These are phyloP conservation scores for Aphidius colemani DNA, from an alignment of 2,888 invertebrate species.

Conservation along the genomic window DNA sequence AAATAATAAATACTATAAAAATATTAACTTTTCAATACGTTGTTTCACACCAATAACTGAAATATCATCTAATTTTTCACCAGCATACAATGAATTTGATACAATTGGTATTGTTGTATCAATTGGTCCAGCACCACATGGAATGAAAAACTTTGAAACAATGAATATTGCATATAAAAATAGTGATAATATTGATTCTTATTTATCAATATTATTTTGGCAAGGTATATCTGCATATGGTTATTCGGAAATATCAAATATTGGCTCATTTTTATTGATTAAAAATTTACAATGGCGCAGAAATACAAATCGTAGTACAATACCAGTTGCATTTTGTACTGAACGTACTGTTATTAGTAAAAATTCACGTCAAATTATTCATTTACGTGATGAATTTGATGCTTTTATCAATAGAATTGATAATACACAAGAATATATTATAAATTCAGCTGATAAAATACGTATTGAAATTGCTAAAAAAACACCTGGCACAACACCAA, in stretches of 20 bases:
- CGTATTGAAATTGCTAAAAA: constrained; percentile 46
- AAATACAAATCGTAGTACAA: constrained; percentile 60
- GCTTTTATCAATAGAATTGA: constrained; percentile 57
- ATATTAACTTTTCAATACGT: constrained; percentile 49
- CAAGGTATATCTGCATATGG: constrained; percentile 60
- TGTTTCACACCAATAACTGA: constrained; percentile 62
- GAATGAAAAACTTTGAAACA: constrained; percentile 56
- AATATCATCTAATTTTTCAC: constrained; percentile 56
- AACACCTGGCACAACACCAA: constrained; percentile 31
- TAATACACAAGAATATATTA: constrained; percentile 42
- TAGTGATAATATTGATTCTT: constrained; percentile 33
- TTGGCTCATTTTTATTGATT: constrained; percentile 65
- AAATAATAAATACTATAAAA: constrained; percentile 14
- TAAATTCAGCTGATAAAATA: constrained; percentile 43
- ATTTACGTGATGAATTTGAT: constrained; percentile 61
- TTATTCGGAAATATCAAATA: constrained; percentile 64
- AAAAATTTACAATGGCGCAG: constrained; percentile 69
- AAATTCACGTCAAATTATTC: constrained; percentile 64
- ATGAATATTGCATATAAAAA: constrained; percentile 48
- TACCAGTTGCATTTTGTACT: constrained; percentile 67
- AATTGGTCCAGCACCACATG: constrained; percentile 62
- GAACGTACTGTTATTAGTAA: constrained; percentile 68
- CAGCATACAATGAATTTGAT: constrained; percentile 73
- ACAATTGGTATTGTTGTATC: constrained; percentile 71
- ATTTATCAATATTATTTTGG: constrained; percentile 59